These are phyloP conservation scores for Mellilla xanthometata DNA, from an alignment of 2,888 invertebrate species.

Conservation along the genomic window DNA sequence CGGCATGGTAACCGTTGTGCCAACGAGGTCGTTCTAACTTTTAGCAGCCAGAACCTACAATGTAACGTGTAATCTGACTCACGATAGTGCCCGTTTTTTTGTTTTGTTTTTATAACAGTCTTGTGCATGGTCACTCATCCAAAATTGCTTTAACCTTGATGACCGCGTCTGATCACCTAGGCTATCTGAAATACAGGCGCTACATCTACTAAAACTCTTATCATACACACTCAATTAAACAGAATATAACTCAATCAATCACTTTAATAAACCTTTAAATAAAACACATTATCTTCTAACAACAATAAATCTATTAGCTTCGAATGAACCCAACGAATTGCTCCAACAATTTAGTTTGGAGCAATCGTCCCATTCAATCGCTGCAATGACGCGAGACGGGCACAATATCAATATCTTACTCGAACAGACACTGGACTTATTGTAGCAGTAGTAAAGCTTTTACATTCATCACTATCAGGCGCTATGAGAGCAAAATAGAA, in stretches of 20 bases:
- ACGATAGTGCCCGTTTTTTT: too few species aligned
- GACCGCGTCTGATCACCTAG: too few species aligned
- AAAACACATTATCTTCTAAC: conserved; percentile 26
- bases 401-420: conserved; percentile 33
- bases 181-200: too few species aligned
- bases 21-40: too few species aligned
- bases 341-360: conserved; percentile 26
- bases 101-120: too few species aligned
- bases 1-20: too few species aligned
- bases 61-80: too few species aligned
- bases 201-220: too few species aligned
- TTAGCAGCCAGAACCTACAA: too few species aligned
- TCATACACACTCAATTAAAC: conserved; percentile 3
- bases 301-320: conserved; percentile 28
- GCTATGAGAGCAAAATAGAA: too few species aligned
- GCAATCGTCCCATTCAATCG: conserved; percentile 28
- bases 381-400: conserved; percentile 31
- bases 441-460: conserved; percentile 9
- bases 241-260: conserved; percentile 7
- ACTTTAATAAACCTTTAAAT: conserved; percentile 21
- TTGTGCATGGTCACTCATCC: too few species aligned
- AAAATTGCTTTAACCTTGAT: too few species aligned
- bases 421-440: conserved; percentile 5
- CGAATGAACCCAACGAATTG: conserved; percentile 28
- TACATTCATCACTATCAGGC: background rate